A percentile compares a stretch with the other conserved stretches of the same genome.
Evolutionary conservation across 23 tunicate species (phyloP).

Genomic region (Trididemnum nubilum): DNA sequence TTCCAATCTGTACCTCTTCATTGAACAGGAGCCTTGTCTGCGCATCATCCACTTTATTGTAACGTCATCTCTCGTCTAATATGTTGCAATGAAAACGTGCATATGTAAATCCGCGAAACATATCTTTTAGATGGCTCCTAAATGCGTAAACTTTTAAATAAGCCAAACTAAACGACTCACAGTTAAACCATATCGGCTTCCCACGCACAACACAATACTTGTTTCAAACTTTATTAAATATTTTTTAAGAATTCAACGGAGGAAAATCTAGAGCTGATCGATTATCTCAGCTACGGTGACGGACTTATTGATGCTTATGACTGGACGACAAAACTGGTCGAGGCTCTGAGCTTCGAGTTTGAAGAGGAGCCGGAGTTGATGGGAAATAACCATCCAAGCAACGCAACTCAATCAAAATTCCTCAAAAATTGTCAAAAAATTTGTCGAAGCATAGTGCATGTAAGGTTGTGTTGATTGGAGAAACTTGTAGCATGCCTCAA

Average conservation of each 20-base stretch:
- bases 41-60: background rate
- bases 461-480: no score
- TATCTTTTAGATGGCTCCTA: no score
- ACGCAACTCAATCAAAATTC: no score
- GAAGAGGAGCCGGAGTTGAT: constrained; percentile 68
- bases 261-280: constrained; percentile 67
- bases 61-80: no score
- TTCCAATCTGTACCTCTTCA: no score
- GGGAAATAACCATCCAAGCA: background rate
- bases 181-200: no score
- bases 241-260: constrained; percentile 55
- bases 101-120: no score
- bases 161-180: no score
- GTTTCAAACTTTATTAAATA: background rate
- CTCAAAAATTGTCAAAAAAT: constrained; percentile 2
- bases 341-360: constrained; percentile 82
- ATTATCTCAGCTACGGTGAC: constrained; percentile 70
- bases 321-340: constrained; percentile 89
- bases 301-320: constrained; percentile 77
- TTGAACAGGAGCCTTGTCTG: background rate
- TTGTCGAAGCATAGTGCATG: constrained; percentile 58
- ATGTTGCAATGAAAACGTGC: no score
- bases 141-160: no score
- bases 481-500: background rate
- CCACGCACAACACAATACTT: no score